These are phyloP conservation scores for Andrena chrysosceles DNA, from an alignment of 2,888 invertebrate species.

Conservation along the genomic window DNA sequence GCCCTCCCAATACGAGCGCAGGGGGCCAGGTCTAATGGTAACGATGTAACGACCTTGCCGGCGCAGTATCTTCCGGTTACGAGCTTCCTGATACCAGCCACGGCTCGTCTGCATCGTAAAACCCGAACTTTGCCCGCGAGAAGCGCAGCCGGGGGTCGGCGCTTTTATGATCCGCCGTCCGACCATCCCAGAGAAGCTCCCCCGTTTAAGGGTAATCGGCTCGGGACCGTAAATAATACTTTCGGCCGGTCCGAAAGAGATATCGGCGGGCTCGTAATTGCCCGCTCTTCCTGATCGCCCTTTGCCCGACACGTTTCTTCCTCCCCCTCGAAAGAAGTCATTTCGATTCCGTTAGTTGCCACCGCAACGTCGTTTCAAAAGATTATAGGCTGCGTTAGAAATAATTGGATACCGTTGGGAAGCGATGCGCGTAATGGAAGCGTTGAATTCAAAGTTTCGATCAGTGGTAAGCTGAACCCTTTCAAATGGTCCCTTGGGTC, in stretches of 20 bases:
- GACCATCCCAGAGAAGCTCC: background rate
- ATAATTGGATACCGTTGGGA: too few relatives aligned
- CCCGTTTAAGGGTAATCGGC: constrained; percentile 41
- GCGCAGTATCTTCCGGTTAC: constrained; percentile 67
- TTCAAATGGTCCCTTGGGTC: background rate
- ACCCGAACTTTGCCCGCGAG: constrained; percentile 40
- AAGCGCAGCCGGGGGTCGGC: background rate
- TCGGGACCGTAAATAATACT: constrained; percentile 35
- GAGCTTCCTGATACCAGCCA: constrained; percentile 61
- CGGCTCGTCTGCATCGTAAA: constrained; percentile 63
- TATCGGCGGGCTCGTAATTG: constrained; percentile 40
- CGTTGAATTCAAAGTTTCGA: too few relatives aligned
- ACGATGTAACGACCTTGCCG: constrained; percentile 70
- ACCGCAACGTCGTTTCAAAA: background rate
- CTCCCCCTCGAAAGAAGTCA: background rate
- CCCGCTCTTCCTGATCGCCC: background rate
- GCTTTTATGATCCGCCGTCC: constrained; percentile 56
- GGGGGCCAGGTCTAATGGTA: constrained; percentile 66
- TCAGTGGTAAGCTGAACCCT: background rate
- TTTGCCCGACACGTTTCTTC: background rate
- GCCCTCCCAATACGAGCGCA: constrained; percentile 44
- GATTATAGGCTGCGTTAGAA: background rate
- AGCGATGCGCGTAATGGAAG: background rate
- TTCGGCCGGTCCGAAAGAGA: constrained; percentile 13
- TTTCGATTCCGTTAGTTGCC: background rate